Conservation (phyloP, 2,113 vertebrate genomes). For the Jacana jacana region DNA sequence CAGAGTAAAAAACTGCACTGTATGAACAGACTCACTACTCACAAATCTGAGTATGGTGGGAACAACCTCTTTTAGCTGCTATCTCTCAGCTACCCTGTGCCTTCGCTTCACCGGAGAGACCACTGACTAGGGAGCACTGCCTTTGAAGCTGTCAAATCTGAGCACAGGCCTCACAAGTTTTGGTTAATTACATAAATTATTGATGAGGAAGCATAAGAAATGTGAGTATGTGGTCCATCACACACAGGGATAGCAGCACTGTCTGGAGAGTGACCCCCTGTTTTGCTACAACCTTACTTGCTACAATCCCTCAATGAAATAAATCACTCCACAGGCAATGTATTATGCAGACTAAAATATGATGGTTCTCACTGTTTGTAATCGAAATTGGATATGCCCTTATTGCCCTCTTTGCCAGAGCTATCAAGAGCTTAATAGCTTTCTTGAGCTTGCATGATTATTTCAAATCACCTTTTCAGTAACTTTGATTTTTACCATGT, state of each 20-base stretch:
- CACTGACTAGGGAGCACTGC: background rate
- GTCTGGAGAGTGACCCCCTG: background rate
- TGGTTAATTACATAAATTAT: background rate
- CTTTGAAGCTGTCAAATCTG: background rate
- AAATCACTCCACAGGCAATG: background rate
- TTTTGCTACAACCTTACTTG: background rate
- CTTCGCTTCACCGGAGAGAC: background rate
- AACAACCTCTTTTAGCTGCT: background rate
- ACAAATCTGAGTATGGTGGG: background rate
- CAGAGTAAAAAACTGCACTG: background rate
- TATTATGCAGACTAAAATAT: background rate
- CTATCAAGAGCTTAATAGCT: background rate
- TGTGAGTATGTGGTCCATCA: background rate
- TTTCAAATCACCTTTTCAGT: slow-evolving; percentile 6
- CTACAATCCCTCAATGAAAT: background rate
- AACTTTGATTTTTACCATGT: background rate
- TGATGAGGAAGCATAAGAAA: background rate
- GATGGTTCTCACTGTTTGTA: background rate
- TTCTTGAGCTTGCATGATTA: background rate
- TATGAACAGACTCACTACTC: too few species aligned
- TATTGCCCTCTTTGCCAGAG: background rate
- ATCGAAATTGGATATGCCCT: background rate
- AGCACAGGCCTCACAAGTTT: background rate
- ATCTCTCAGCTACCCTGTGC: background rate
- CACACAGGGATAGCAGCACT: background rate